These are phyloP conservation scores for Mythimna albipuncta DNA, from an alignment of 2,888 invertebrate species.

Conservation along the genomic window DNA sequence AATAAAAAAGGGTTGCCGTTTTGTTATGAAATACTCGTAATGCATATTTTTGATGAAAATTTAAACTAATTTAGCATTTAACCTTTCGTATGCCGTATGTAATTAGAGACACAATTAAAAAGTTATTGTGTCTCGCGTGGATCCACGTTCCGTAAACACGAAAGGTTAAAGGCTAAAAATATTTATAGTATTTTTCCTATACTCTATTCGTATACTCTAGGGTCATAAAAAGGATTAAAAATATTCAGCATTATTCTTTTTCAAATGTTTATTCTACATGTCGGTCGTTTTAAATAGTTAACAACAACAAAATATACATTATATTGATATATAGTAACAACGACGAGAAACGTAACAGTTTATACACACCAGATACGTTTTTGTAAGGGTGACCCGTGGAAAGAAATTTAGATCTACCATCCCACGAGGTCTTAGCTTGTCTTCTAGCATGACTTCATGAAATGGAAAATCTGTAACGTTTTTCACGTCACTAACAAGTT, in stretches of 20 bases:
- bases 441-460: neutral
- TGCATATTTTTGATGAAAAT: no score
- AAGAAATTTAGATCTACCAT: constrained; percentile 21
- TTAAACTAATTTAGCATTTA: no score
- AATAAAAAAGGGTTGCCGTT: no score
- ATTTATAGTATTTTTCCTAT: neutral
- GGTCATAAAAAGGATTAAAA: constrained; percentile 25
- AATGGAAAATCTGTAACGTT: neutral
- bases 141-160: no score
- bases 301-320: constrained; percentile 89
- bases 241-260: constrained; percentile 63
- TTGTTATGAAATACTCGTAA: no score
- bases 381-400: constrained; percentile 79
- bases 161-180: no score
- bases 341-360: constrained; percentile 79
- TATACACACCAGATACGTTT: constrained; percentile 76
- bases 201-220: no score
- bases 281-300: constrained; percentile 87
- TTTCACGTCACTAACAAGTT: neutral
- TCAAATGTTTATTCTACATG: constrained; percentile 87
- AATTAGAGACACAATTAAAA: no score
- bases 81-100: no score
- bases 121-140: no score
- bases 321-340: constrained; percentile 86
- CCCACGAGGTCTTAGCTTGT: neutral